These are phyloP conservation scores for Gerris lacustris DNA, from an alignment of 2,888 invertebrate genomes.

Conservation along the genomic window DNA sequence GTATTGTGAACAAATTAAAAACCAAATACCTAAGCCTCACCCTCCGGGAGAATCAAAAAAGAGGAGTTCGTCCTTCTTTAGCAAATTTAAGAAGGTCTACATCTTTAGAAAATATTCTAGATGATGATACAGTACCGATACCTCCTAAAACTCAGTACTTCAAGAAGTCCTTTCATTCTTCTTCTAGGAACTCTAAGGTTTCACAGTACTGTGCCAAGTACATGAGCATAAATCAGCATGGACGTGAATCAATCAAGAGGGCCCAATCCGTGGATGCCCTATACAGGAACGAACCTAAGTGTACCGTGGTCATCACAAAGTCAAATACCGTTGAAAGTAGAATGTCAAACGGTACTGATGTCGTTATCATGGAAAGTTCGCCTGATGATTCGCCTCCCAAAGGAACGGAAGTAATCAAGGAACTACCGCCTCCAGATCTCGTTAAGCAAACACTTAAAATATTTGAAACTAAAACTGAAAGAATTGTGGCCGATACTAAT, in stretches of 20 bases:
- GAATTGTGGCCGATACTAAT: not conserved
- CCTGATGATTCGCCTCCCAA: not conserved
- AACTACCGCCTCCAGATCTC: conserved; percentile 77
- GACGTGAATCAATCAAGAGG: conserved; percentile 55
- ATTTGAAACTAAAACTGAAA: conserved; percentile 47
- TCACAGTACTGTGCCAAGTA: conserved; percentile 28
- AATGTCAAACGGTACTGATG: not conserved
- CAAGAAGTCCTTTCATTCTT: conserved; percentile 20
- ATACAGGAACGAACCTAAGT: conserved; percentile 47
- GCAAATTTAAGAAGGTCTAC: conserved; percentile 61
- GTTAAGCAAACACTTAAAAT: conserved; percentile 74
- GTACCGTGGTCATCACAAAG: conserved; percentile 14
- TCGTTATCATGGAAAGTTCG: not conserved
- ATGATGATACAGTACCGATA: conserved; percentile 42
- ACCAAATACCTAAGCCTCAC: conserved; percentile 78
- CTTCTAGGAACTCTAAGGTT: conserved; percentile 19
- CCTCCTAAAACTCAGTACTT: conserved; percentile 22
- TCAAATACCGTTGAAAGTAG: conserved; percentile 11
- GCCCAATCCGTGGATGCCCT: conserved; percentile 78
- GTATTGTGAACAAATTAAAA: conserved; percentile 76
- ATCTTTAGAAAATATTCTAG: conserved; percentile 71
- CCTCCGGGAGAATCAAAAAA: conserved; percentile 54
- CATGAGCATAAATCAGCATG: conserved; percentile 24
- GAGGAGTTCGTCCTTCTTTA: conserved; percentile 53
- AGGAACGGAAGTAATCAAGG: conserved; percentile 46